Conservation (phyloP, 2,797 vertebrate genomes). For the Manis pentadactyla region DNA sequence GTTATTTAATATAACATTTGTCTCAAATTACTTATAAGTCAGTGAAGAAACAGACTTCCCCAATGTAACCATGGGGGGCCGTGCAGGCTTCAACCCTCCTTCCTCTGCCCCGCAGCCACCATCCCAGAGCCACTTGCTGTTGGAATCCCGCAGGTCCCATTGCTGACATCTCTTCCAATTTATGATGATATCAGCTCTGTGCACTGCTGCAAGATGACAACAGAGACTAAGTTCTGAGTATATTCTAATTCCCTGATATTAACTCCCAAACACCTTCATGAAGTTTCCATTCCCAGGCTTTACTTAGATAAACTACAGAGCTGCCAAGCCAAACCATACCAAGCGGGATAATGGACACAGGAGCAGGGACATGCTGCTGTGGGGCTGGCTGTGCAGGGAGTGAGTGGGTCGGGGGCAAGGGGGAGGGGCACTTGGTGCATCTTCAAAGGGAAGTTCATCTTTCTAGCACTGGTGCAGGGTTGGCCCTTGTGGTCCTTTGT, state of each 20-base stretch:
- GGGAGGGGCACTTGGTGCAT: too few species aligned
- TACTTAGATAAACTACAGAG: not conserved
- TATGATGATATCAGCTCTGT: not conserved
- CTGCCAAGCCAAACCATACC: not conserved
- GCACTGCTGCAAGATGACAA: not conserved
- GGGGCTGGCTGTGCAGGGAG: not conserved
- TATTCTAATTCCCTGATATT: not conserved
- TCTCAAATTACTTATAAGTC: slow-evolving; percentile 32
- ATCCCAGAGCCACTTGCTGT: not conserved
- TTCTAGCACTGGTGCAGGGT: not conserved
- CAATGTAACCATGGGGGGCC: not conserved
- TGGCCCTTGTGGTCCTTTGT: not conserved
- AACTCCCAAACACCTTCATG: not conserved
- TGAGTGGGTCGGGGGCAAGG: not conserved
- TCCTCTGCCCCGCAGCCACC: not conserved
- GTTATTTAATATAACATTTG: slow-evolving; percentile 7
- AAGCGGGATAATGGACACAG: not conserved
- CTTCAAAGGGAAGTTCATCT: not conserved
- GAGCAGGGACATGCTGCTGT: not conserved
- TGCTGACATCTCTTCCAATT: not conserved
- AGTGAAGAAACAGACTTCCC: slow-evolving; percentile 37
- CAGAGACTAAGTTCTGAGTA: not conserved
- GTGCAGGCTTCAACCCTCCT: not conserved
- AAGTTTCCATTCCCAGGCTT: not conserved
- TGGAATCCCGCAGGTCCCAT: not conserved